Conservation (phyloP, 2,888 invertebrate species). For the Trachelus troglodyta region DNA sequence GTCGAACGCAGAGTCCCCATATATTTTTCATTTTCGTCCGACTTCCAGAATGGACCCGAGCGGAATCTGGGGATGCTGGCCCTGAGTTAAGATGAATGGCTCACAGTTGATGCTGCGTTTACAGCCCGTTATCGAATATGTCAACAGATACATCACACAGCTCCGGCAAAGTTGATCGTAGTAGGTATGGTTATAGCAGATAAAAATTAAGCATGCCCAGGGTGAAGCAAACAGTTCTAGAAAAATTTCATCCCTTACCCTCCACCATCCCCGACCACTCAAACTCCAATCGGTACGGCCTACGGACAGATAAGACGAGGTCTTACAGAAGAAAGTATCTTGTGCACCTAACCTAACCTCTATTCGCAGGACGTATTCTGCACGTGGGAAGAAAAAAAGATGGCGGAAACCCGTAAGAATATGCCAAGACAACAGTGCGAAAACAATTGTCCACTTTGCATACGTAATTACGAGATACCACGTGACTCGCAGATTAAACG, state of each 20-base stretch:
- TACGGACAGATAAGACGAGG: too few relatives aligned
- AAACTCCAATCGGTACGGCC: too few relatives aligned
- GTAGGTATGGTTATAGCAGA: too few relatives aligned
- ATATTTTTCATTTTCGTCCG: conserved; percentile 5
- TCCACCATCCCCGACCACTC: too few relatives aligned
- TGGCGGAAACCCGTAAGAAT: neutral
- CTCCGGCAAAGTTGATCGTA: too few relatives aligned
- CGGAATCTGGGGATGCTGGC: neutral
- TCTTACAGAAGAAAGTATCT: too few relatives aligned
- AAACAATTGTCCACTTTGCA: conserved; percentile 1
- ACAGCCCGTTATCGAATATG: conserved; percentile 22
- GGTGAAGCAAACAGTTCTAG: too few relatives aligned
- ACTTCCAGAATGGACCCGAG: neutral
- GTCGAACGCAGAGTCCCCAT: neutral
- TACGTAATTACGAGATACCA: neutral
- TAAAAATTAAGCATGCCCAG: too few relatives aligned
- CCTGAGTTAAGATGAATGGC: conserved; percentile 17
- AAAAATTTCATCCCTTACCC: too few relatives aligned
- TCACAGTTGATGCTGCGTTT: conserved; percentile 18
- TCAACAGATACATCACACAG: conserved; percentile 14
- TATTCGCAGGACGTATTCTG: neutral
- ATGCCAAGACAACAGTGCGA: neutral
- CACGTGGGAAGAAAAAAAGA: neutral
- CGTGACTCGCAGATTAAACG: neutral
- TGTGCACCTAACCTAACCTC: too few relatives aligned